Conservation (phyloP, 2,797 vertebrate species). For the Darevskia mixta region DNA sequence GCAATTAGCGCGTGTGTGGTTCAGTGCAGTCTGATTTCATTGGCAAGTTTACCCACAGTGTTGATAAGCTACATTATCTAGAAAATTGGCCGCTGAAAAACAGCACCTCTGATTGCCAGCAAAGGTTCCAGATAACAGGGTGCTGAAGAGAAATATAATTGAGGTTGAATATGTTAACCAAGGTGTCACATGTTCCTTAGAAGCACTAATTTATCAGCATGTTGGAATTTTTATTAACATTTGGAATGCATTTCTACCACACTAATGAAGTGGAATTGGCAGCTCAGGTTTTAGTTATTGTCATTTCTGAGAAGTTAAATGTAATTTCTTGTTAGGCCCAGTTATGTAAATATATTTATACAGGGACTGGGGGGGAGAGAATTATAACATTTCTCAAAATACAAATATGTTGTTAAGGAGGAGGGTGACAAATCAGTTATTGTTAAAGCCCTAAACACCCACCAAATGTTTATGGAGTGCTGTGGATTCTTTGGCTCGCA, state of each 20-base stretch:
- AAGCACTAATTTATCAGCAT: constrained; percentile 96
- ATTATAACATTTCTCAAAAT: constrained; percentile 83
- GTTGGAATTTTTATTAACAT: constrained; percentile 96
- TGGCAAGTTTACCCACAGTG: constrained; percentile 98
- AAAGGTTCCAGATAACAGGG: constrained; percentile 99
- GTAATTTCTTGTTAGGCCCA: constrained; percentile 85
- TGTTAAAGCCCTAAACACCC: constrained; percentile 66
- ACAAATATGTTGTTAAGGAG: constrained; percentile 82
- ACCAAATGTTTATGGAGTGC: constrained; percentile 57
- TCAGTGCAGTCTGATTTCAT: constrained; percentile 98
- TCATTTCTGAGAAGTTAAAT: constrained; percentile 88
- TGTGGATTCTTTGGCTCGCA: constrained; percentile 53
- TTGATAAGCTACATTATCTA: constrained; percentile 99
- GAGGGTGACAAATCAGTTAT: constrained; percentile 76
- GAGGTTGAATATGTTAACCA: constrained; percentile 99
- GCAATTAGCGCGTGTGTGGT: constrained; percentile 97
- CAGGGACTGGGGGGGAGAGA: constrained; percentile 77
- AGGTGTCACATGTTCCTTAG: constrained; percentile 96
- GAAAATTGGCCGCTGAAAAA: constrained; percentile 99
- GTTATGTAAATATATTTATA: constrained; percentile 92
- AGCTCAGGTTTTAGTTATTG: constrained; percentile 88
- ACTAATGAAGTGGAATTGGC: constrained; percentile 90
- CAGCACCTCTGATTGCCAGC: constrained; percentile 99
- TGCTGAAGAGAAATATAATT: constrained; percentile 99
- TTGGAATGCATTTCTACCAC: constrained; percentile 85